phyloP scores from a whole-genome alignment of 2,888 invertebrate genomes.

The Habroteleia sp. region DNA sequence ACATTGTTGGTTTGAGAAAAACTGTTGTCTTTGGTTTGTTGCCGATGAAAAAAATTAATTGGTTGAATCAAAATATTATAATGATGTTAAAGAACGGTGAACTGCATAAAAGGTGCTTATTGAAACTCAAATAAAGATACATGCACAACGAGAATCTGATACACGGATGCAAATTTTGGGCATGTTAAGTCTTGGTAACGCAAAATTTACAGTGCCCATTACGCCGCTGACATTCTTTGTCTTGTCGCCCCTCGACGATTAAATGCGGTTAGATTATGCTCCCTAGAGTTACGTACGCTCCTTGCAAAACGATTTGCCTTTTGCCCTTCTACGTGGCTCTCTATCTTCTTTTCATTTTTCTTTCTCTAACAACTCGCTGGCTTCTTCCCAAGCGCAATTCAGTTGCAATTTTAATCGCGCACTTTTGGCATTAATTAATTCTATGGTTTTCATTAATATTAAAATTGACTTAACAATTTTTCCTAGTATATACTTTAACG shows the following conservation, averaged over 20 bases:
- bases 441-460: background rate
- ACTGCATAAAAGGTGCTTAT: slow-evolving; percentile 26
- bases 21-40: background rate
- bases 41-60: slow-evolving; percentile 23
- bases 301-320: slow-evolving; percentile 72
- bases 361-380: slow-evolving; percentile 32
- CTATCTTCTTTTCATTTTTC: slow-evolving; percentile 58
- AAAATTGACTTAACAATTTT: no score
- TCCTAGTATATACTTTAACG: no score
- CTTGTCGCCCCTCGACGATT: slow-evolving; percentile 73
- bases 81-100: slow-evolving; percentile 21
- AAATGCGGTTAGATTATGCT: slow-evolving; percentile 60
- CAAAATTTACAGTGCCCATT: slow-evolving; percentile 78
- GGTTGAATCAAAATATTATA: slow-evolving; percentile 35
- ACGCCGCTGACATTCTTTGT: slow-evolving; percentile 77
- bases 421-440: background rate
- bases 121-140: slow-evolving; percentile 46
- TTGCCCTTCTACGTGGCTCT: slow-evolving; percentile 62
- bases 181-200: slow-evolving; percentile 70
- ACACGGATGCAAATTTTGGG: slow-evolving; percentile 34
- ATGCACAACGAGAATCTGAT: slow-evolving; percentile 29
- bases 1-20: no score
- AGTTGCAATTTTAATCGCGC: slow-evolving; percentile 2
- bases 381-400: no score
- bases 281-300: slow-evolving; percentile 61